These are phyloP conservation scores for Torymus tubicola DNA, from an alignment of 2,888 invertebrate species.

Conservation along the genomic window DNA sequence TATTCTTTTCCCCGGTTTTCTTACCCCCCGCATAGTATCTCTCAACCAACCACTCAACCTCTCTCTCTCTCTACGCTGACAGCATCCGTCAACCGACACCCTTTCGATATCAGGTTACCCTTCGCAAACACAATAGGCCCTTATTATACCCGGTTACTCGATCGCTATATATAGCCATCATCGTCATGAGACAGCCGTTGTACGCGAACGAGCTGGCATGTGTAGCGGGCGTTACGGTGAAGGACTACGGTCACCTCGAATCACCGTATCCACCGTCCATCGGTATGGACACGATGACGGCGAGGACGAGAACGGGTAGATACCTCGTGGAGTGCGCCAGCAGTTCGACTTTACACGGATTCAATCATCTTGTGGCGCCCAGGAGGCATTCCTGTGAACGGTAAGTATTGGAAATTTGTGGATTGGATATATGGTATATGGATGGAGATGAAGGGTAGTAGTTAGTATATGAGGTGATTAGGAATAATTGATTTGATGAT, in stretches of 20 bases:
- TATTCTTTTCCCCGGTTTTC: too few species aligned
- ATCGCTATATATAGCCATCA: too few species aligned
- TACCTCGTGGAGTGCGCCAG: constrained; percentile 66
- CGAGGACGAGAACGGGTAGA: constrained; percentile 55
- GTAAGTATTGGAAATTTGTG: constrained; percentile 50
- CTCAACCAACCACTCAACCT: background rate
- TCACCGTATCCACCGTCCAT: constrained; percentile 42
- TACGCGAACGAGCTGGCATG: constrained; percentile 12
- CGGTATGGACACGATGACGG: constrained; percentile 64
- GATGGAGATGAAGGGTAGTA: too few species aligned
- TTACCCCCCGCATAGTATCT: background rate
- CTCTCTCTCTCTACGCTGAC: background rate
- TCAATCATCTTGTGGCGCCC: constrained; percentile 67
- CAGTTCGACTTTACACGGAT: constrained; percentile 65
- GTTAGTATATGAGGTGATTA: too few species aligned
- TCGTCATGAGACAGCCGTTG: background rate
- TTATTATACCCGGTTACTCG: too few species aligned
- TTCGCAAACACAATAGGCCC: too few species aligned
- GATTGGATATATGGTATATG: too few species aligned
- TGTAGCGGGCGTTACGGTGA: background rate
- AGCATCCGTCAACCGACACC: too few species aligned
- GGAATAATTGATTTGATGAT: too few species aligned
- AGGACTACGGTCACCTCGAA: constrained; percentile 30
- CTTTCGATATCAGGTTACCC: too few species aligned
- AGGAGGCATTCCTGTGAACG: constrained; percentile 66